Evolutionary conservation across 2,888 invertebrate genomes (phyloP).

Genomic region (Netelia inedita): DNA sequence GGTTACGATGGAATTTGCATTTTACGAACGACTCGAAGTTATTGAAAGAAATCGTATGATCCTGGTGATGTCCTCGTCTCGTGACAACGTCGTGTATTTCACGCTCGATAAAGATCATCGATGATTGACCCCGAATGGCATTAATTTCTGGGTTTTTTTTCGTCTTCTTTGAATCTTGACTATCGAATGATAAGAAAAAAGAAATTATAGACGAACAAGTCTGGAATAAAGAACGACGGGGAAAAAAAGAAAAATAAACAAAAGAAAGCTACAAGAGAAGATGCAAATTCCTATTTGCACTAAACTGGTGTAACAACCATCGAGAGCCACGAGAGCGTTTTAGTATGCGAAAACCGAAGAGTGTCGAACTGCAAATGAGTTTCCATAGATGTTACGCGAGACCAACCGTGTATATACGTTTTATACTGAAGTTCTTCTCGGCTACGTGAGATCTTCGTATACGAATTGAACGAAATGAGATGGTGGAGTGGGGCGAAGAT

Average conservation of each 20-base stretch:
- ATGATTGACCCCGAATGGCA: neutral
- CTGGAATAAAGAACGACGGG: neutral
- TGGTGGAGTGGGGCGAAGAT: constrained; percentile 17
- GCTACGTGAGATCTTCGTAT: constrained; percentile 32
- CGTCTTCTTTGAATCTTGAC: neutral
- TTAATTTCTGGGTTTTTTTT: neutral
- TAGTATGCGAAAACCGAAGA: constrained; percentile 48
- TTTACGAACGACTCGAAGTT: constrained; percentile 20
- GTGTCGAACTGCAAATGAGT: constrained; percentile 60
- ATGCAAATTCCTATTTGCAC: constrained; percentile 55
- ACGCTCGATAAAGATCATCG: neutral
- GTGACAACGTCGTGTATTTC: constrained; percentile 18
- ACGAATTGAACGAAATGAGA: constrained; percentile 51
- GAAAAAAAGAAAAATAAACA: neutral
- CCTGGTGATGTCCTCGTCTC: constrained; percentile 4
- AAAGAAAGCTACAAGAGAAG: constrained; percentile 17
- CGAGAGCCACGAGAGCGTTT: constrained; percentile 7
- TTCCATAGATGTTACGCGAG: constrained; percentile 32
- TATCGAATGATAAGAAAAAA: neutral
- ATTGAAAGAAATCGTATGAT: constrained; percentile 7
- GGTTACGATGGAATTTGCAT: constrained; percentile 42
- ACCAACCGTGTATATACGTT: constrained; percentile 5
- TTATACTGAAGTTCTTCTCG: constrained; percentile 29
- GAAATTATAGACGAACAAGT: neutral
- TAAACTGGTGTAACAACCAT: constrained; percentile 32